Conservation (phyloP, 2,113 vertebrate species). For the Rhinopithecus roxellana region DNA sequence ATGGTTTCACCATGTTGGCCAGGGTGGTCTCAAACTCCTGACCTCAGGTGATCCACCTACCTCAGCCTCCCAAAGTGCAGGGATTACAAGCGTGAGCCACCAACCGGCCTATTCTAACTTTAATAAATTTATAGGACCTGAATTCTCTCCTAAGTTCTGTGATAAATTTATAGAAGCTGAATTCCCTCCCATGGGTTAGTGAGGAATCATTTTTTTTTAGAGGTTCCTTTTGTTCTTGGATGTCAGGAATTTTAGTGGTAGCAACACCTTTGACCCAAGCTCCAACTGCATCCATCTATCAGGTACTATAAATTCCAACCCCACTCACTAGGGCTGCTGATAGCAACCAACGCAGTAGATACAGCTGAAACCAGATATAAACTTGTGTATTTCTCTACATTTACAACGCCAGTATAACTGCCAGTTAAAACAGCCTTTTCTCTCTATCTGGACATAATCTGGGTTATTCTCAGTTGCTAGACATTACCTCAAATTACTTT, state of each 20-base stretch:
- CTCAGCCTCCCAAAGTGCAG: too few relatives aligned
- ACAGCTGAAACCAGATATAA: background rate
- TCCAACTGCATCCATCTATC: background rate
- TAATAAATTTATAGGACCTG: background rate
- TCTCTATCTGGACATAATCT: background rate
- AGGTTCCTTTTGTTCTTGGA: background rate
- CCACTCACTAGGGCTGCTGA: background rate
- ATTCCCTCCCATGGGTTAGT: rapidly evolving
- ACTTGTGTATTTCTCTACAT: background rate
- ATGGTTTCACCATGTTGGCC: too few relatives aligned
- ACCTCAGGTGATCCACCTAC: too few relatives aligned
- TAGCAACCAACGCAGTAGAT: background rate
- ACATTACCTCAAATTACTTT: conserved; percentile 1
- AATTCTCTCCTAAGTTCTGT: rapidly evolving
- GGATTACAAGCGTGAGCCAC: too few relatives aligned
- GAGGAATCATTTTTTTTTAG: background rate
- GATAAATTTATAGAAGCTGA: background rate
- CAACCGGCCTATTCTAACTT: too few relatives aligned
- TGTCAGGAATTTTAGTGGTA: conserved; percentile 5
- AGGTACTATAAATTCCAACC: background rate
- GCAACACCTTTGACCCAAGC: background rate
- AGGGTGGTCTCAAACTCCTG: too few relatives aligned
- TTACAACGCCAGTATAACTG: background rate
- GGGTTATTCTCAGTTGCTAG: background rate
- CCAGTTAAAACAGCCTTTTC: background rate